Evolutionary conservation across 1,140 invertebrate genomes (phyloP), one percentile per base, ranked within the genome.

Genomic region (Oscheius sp.): DNA sequence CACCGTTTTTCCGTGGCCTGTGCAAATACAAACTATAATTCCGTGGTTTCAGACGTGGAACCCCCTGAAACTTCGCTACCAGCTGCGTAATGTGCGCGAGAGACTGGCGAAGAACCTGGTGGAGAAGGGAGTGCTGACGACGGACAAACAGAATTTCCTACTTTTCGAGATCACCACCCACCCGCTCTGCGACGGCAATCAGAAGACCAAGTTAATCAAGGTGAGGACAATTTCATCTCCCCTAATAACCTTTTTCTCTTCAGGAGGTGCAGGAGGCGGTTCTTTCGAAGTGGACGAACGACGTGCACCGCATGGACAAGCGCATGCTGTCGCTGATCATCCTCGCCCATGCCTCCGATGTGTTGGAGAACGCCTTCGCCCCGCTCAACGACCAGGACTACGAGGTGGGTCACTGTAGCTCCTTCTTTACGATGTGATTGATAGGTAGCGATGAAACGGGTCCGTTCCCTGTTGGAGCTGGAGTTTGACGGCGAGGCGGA

Each of bases 151-250:
- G 87, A 99, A 99, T 87, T 99, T 99, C 87, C 88, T 99, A 77
- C 87, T 99, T 23, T 99, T 99, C 87, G 97, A 99, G 88, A 99
- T 99, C 95, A 99, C 97, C 29, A 99, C 96, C 78, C 97, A 99
- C 90, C 97, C 97, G 38, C 88, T 99, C 45, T 94, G 92, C 64
- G 95, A 99, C 86, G 92, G 92, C 87, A 89, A 91, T 76, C 91
- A 93, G n/a, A 99, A 99, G 88, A 91, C 91, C 79, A 91, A 95
- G 79, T 89, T 99, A 76, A 93, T 99, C 42, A 97, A 97, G 89
- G 96, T 95, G 89, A 91, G 20, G 31, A 32, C 18, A 28, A 15
- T 32, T 68, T 32, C 28, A 13, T 70, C 23, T 32, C 35, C 18
- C 13, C 15, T 26, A 32, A 15, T 23, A 55, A 23, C 23, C 15